Evolutionary conservation across 2,797 vertebrate genomes (phyloP).

Genomic region (Myioborus melanocephalus): DNA sequence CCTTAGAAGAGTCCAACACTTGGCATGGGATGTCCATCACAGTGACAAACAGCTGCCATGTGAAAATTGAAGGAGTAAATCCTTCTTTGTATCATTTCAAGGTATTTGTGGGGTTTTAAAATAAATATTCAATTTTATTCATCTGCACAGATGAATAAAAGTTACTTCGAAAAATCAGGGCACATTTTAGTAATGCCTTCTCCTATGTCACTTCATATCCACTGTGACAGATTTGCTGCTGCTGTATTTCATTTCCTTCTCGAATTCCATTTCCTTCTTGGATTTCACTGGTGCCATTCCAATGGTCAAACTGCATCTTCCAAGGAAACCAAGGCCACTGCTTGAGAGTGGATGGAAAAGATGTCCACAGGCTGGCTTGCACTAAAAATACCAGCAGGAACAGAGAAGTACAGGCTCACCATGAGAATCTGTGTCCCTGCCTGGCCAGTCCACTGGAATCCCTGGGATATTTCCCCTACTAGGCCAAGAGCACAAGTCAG

Average conservation of each 20-base stretch:
- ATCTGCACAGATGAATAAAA: neutral
- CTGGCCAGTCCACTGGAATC: neutral
- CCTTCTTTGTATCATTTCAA: neutral
- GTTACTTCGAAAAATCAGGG: neutral
- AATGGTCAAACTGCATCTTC: neutral
- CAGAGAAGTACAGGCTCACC: neutral
- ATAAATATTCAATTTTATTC: neutral
- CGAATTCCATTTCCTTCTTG: slow-evolving; percentile 19
- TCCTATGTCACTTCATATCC: neutral
- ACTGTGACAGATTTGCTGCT: neutral
- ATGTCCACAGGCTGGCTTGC: neutral
- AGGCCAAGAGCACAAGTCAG: neutral
- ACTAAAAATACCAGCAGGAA: slow-evolving; percentile 5
- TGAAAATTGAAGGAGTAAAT: neutral
- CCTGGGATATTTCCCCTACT: neutral
- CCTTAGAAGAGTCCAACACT: neutral
- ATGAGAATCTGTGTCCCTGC: neutral
- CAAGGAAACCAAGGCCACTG: neutral
- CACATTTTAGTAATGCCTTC: neutral
- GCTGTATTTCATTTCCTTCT: slow-evolving; percentile 5
- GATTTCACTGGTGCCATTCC: neutral
- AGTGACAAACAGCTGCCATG: neutral
- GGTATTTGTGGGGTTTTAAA: accelerated
- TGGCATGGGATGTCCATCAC: neutral
- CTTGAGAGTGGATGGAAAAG: neutral